Evolutionary conservation across 1,140 invertebrate genomes (phyloP).

Genomic region (Drosophila yakuba): DNA sequence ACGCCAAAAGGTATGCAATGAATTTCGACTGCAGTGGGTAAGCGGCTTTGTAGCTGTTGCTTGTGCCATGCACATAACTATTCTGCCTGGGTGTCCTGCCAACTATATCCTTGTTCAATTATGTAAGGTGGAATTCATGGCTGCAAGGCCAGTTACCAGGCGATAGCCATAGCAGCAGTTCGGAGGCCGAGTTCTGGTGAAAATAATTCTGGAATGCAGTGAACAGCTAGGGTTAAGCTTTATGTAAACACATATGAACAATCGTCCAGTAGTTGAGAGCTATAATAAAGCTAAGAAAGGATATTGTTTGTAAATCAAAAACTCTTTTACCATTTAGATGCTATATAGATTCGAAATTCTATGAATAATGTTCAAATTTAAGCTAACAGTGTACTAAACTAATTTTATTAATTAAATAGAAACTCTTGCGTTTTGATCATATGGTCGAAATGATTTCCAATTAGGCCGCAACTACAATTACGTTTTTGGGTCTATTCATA

Average conservation of each 20-base stretch:
- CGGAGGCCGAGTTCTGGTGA: constrained; percentile 6
- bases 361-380: neutral
- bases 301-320: neutral
- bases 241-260: neutral
- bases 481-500: neutral
- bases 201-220: constrained; percentile 4
- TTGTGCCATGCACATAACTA: constrained; percentile 17
- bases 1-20: constrained; percentile 56
- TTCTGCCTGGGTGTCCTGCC: constrained; percentile 9
- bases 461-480: constrained; percentile 12
- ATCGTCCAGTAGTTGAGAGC: neutral
- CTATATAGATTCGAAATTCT: neutral
- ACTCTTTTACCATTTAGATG: no score
- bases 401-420: neutral
- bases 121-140: constrained; percentile 44
- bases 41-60: constrained; percentile 23
- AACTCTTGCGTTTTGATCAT: neutral
- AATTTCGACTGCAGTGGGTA: constrained; percentile 31
- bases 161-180: neutral
- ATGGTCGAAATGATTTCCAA: constrained; percentile 1
- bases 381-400: neutral
- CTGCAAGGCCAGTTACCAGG: constrained; percentile 32
- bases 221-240: neutral
- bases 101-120: constrained; percentile 47
- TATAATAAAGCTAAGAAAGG: neutral